Conservation (phyloP, 2,888 invertebrate species). For the Chrysodeixis includens region DNA sequence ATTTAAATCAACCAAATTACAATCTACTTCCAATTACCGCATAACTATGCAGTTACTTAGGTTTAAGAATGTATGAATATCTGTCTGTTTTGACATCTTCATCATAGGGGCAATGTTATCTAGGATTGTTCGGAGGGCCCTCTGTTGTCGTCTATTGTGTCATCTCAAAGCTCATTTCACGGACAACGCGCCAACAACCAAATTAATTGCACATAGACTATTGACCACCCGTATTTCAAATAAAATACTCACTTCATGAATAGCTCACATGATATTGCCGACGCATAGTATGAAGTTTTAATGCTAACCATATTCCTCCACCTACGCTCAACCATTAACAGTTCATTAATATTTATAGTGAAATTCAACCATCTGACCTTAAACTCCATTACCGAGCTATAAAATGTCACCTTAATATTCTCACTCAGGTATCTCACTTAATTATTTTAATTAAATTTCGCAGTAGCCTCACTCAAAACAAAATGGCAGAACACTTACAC, state of each 20-base stretch:
- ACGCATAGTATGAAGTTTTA: neutral
- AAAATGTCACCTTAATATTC: conserved; percentile 2
- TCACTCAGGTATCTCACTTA: neutral
- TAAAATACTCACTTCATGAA: too few species aligned
- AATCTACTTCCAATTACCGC: too few species aligned
- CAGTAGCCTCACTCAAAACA: neutral
- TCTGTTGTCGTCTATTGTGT: conserved; percentile 1
- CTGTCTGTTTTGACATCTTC: neutral
- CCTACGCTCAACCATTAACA: neutral
- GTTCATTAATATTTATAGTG: conserved; percentile 1
- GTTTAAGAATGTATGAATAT: neutral
- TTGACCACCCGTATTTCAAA: too few species aligned
- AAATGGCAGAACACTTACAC: conserved; percentile 5
- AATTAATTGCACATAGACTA: neutral
- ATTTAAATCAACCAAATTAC: too few species aligned
- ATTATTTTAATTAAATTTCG: conserved; percentile 2
- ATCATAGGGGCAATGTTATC: neutral
- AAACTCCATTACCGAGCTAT: neutral
- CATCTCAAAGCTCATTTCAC: neutral
- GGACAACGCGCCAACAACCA: neutral
- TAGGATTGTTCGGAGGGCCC: neutral
- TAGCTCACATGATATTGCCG: neutral
- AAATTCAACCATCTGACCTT: neutral
- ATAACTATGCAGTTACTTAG: too few species aligned
- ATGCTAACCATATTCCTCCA: neutral